Base-by-base conservation (phyloP, 1,140 invertebrate species). In the Cydia pomonella region DNA sequence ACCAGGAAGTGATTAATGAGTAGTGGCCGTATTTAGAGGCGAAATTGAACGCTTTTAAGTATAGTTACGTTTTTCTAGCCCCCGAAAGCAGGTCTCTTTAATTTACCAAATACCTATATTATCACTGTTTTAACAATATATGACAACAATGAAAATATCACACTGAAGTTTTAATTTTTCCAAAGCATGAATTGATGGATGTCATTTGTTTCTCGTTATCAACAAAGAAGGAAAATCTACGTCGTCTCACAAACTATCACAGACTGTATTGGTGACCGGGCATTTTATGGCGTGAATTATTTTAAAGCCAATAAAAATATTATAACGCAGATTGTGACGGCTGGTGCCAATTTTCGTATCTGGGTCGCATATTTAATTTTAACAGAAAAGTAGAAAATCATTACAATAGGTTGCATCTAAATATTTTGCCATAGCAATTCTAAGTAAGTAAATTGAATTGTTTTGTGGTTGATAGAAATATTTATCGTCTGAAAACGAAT, bases 271-370 rank as follows among this genome's bases (percentile, higher is more conserved):
- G 47, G 6, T n/a, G 47, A 50, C 47, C n/a, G 47, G n/a, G 41
- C 13, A 50, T 50, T 50, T 50, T 50, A 50, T 50, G 16, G 47
- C 47, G 47, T 18, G 16, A 18, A 50, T 16, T 4, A n/a, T 50
- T 50, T 18, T 50, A 50, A 50, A 50, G 47, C 47, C 47, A 50
- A 50, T 50, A 50, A 59, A 59, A 59, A 59, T 59, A 12, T n/a
- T 59, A 59, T 23, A 23, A 59, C 9, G n/a, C 9, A 23, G 53
- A 59, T 50, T 59, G 53, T 59, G 18, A 59, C 53, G 1, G 9
- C n/a, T 21, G 18, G 21, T 59, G 53, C 21, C 53, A 59, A 59
- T 59, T 9, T 23, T 59, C 6, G 53, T 3, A 23, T 59, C n/a
- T 59, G 21, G 16, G 50, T 53, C 44, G 16, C 44, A 9, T 6